Evolutionary conservation across 2,888 invertebrate species (phyloP).

Genomic region (Andrena praecox): DNA sequence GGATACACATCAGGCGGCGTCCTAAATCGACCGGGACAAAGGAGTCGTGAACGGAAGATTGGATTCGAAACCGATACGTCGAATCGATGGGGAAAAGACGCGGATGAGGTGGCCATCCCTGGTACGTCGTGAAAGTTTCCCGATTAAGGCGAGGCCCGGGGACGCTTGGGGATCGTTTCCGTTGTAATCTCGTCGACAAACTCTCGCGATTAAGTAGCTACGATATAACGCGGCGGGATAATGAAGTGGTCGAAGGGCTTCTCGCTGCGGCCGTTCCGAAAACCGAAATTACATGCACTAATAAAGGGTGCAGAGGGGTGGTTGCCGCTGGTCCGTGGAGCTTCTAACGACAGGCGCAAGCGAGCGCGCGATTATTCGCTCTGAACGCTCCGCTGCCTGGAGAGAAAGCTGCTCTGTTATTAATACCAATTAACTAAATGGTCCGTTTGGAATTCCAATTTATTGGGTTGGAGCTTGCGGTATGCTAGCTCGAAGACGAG

Average conservation of each 20-base stretch:
- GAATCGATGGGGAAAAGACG: slow-evolving; percentile 38
- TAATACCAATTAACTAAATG: slow-evolving; percentile 52
- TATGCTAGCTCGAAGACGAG: neutral
- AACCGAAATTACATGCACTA: slow-evolving; percentile 60
- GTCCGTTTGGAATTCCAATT: slow-evolving; percentile 40
- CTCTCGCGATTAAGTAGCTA: slow-evolving; percentile 67
- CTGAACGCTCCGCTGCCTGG: slow-evolving; percentile 16
- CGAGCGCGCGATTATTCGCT: slow-evolving; percentile 41
- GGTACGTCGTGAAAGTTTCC: slow-evolving; percentile 57
- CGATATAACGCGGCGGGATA: slow-evolving; percentile 63
- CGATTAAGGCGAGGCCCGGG: slow-evolving; percentile 51
- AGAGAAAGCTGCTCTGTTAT: slow-evolving; percentile 50
- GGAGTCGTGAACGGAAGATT: slow-evolving; percentile 46
- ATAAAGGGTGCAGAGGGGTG: slow-evolving; percentile 37
- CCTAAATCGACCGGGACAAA: slow-evolving; percentile 37
- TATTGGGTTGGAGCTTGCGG: neutral
- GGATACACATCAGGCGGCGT: neutral
- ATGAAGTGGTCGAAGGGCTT: slow-evolving; percentile 67
- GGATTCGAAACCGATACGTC: slow-evolving; percentile 59
- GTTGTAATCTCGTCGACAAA: slow-evolving; percentile 70
- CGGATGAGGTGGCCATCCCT: neutral
- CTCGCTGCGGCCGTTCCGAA: slow-evolving; percentile 47
- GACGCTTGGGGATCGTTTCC: slow-evolving; percentile 49
- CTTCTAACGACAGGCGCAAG: slow-evolving; percentile 34
- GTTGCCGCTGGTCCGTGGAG: slow-evolving; percentile 19